Evolutionary conservation across 2,797 vertebrate genomes (phyloP).

Genomic region (Rhabdomys pumilio): DNA sequence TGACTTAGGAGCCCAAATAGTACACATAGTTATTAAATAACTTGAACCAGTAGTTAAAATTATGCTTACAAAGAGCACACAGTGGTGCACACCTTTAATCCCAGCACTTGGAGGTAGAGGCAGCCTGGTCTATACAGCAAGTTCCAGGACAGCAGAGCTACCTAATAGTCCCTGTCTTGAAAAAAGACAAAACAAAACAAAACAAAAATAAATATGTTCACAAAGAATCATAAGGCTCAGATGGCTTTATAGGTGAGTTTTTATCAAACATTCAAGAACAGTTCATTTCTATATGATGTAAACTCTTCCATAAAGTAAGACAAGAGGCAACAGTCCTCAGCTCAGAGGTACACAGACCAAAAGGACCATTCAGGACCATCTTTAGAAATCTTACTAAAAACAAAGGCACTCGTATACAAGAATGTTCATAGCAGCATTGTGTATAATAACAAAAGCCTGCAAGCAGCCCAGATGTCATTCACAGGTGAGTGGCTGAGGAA

Average conservation of each 20-base stretch:
- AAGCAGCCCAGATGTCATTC: constrained; percentile 32
- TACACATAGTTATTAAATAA: constrained; percentile 58
- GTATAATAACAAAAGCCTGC: constrained; percentile 45
- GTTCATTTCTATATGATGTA: constrained; percentile 63
- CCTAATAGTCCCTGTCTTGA: neutral
- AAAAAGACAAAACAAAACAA: neutral
- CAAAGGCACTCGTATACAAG: constrained; percentile 76
- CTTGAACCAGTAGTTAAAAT: constrained; percentile 15
- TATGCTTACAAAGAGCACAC: neutral
- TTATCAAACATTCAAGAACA: constrained; percentile 69
- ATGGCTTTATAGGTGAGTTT: constrained; percentile 62
- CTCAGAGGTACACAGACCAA: constrained; percentile 38
- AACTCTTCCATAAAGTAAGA: constrained; percentile 58
- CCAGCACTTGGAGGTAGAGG: neutral
- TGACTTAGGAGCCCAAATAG: constrained; percentile 46
- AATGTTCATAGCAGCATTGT: constrained; percentile 73
- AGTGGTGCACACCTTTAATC: neutral
- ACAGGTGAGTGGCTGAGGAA: constrained; percentile 18
- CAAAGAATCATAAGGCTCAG: constrained; percentile 61
- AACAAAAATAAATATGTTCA: neutral
- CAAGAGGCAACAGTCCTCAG: constrained; percentile 29
- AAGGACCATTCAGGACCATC: constrained; percentile 11
- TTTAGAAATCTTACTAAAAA: constrained; percentile 67
- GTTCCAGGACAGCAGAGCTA: neutral
- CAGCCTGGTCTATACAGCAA: neutral